Evolutionary conservation across 2,797 vertebrate species (phyloP), one percentile per base, ranked within the genome.

Genomic region (Echeneis naucrates): DNA sequence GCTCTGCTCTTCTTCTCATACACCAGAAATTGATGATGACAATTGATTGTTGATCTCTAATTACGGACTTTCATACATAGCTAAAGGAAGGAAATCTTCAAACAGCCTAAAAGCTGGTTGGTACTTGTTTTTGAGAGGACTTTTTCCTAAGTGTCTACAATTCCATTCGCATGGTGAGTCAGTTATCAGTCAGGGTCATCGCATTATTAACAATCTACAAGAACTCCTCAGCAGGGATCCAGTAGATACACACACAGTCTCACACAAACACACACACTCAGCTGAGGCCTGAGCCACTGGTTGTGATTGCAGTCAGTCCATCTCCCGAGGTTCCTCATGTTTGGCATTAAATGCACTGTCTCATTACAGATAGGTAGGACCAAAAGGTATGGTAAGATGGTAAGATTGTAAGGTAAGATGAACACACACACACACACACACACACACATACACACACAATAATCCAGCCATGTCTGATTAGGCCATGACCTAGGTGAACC

Each of bases 241-340:
- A 33, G 11, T 59, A 68, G 40, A 68, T 35, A 59, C 37, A 42
- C 42, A 33, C 35, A 62, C 45, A 58, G 17, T 52, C 51, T 37
- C 58, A 32, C 48, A 40, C 13, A 5, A 26, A 60, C 33, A 61
- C 27, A 78, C 50, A 58, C 27, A 78, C 19, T 19, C 4, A 35
- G 59, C 51, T 78, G 86, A 90, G 63, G 85, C 83, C 88, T 81
- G 52, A 75, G 24, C 59, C 67, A 6, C 51, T 65, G 72, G 54
- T 74, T 77, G 58, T 67, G 72, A 83, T 37, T 77, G 37, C 52
- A 75, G 77, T 74, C 57, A n/a, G 67, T 55, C 68, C 78, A 85
- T 86, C 87, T 88, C 81, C 75, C 82, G 33, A 19, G 54, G 27
- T 80, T 75, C n/a, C 73, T 67, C 47, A 57, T 68, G 73, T 27